Base-by-base conservation (phyloP, 2,888 invertebrate species). In the Endomychus coccineus region DNA sequence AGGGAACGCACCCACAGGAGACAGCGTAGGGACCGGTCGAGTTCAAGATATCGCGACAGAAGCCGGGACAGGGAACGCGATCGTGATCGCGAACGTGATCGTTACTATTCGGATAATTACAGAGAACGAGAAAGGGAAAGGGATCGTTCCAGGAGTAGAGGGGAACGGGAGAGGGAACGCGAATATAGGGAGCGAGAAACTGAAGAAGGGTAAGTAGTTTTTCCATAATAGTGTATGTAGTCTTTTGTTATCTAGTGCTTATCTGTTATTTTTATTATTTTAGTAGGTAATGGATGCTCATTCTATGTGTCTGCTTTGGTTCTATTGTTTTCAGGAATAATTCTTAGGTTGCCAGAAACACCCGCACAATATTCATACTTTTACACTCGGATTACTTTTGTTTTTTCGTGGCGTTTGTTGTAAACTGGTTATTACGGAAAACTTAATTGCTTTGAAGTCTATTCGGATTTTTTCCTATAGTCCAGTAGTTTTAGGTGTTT, bases 71-170 rank as follows among this genome's bases (percentile, higher is more conserved):
- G 74, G 39, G 74, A 74, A 38, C 65, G 77, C 35, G 75, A 75
- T 38, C 67, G 74, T 33, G 70, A 69, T 29, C 53, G 69, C 10
- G 73, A 74, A 35, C 63, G 74, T 27, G 71, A 74, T 46, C 66
- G 74, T 34, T 72, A 71, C 42, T 64, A 58, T 46, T 54, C 51
- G 25, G 60, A 63, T 42, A 68, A 71, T 39, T 73, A 73, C 47
- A 65, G 71, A 49, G 73, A 71, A 54, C 71, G 75, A 34, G 75
- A 75, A 36, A 65, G 74, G 34, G 78, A 80, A 40, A 68, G 82
- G 38, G 83, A 83, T 46, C 68, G 92, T 52, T 89, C 89, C 36
- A 77, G 91, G 51, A 89, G 89, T 51, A 74, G 91, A 51, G 71
- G 75, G 39, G 65, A 75, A 31, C 68, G 71, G 62, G 82, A 70